Evolutionary conservation across 2,113 vertebrate genomes (phyloP), one percentile per base, ranked within the genome.

Genomic region (Menidia beryllina): DNA sequence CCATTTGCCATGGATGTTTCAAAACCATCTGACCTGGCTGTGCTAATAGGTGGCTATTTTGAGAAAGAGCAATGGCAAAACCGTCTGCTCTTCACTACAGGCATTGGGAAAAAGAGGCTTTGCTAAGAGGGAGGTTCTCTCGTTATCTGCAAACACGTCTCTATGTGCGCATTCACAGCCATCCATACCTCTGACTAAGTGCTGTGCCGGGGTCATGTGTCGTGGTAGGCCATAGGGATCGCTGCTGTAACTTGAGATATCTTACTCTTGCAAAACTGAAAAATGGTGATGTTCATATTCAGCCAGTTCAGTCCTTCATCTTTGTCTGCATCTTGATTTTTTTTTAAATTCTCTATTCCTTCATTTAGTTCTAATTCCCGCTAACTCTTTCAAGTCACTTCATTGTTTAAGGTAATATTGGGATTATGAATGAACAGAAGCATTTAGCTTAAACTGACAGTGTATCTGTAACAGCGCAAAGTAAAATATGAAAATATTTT

Each of bases 21-120:
- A 92, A 93, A 94, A 92, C 91, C 90, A 92, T 91, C 90, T 92
- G 91, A 93, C 87, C 82, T 65, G 77, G 70, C 83, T 85, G 72
- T 65, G 84, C 80, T 87, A 88, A 89, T 57, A 36, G 82, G 69
- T 26, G 53, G 82, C 90, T 93, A 93, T 94, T 94, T 89, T 88
- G 71, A 78, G 89, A 91, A 66, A 77, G 74, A 72, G 81, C n/a
- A n/a, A 89, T 93, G 93, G 90, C 90, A 93, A 91, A 93, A 92
- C 87, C 86, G 77, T 88, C 87, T 91, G 91, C 89, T 91, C 72
- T 70, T 76, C 54, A 30, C 70, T 25, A 60, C 19, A 59, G 75
- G 64, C 63, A 30, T 79, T n/a, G 62, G 79, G 66, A 69, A 65
- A 74, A 64, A 59, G 8, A 60, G 27, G 63, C 51, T 71, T 77